Base-by-base conservation (phyloP, 2,888 invertebrate species). In the Leptopilina drosophilae region DNA sequence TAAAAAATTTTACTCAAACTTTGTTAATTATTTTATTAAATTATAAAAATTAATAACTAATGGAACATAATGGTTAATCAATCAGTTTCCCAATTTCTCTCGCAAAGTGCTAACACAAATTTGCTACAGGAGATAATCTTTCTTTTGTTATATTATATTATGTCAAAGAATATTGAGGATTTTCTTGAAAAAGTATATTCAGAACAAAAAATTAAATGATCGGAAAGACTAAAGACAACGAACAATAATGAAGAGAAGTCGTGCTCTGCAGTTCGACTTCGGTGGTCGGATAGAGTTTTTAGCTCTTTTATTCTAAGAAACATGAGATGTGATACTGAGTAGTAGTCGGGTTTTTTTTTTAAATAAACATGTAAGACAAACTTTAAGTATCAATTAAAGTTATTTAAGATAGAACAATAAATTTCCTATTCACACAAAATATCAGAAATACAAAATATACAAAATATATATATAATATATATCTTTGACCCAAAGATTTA, bases 241-340 rank as follows among this genome's bases (percentile, higher is more conserved):
- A 69, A 69, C 53, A 69, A 33, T 33, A 69, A 69, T 49, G 49
- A 69, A 69, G 69, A 69, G 49, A 69, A 20, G 49, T 69, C 49
- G 69, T 69, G 49, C 69, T 33, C 33, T 33, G 33, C 33, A 33
- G 33, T 33, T 69, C 49, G 53, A 69, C 69, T 69, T 49, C 20
- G 69, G 69, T 69, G 69, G 69, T 69, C 69, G 46, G 49, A 69
- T 49, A 49, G 67, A 9, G 8, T 46, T 46, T 69, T 46, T 69
- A 20, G 69, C 49, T 69, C 20, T 46, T 53, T 9, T 20, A 64
- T 64, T 64, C 15, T 69, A 20, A 12, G 26, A 49, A 49, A 69
- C 69, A 69, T 49, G 69, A 69, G 46, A 53, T 69, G 69, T 69
- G 26, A 49, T 69, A 53, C 1, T 46, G 11, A 69, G 49, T 49